These are phyloP conservation scores for Spheniscus mendiculus DNA, from an alignment of 2,113 vertebrate genomes.

Conservation along the genomic window DNA sequence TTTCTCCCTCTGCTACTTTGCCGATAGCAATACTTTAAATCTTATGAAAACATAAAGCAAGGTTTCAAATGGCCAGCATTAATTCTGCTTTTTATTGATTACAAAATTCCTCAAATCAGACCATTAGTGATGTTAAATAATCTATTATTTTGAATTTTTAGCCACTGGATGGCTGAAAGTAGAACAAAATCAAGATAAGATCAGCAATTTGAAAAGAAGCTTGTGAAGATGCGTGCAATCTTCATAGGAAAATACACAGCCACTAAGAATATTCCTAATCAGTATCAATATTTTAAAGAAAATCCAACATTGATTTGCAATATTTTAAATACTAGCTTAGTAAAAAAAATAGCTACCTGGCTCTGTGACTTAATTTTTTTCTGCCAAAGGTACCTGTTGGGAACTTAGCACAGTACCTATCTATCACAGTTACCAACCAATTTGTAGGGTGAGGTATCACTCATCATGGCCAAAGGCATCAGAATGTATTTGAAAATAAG, in stretches of 20 bases:
- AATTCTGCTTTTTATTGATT: background rate
- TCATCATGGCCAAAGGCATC: background rate
- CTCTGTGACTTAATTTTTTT: background rate
- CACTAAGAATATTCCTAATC: background rate
- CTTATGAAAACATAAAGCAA: background rate
- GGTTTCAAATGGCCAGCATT: background rate
- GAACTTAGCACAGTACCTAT: background rate
- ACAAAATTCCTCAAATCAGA: background rate
- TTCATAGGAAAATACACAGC: background rate
- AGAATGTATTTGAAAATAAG: background rate
- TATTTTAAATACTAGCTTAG: background rate
- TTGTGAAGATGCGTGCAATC: background rate
- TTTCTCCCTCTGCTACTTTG: background rate
- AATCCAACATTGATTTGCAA: background rate
- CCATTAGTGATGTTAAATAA: background rate
- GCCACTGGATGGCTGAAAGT: background rate
- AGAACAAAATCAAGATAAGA: background rate
- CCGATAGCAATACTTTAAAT: background rate
- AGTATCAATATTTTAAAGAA: background rate
- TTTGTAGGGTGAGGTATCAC: background rate
- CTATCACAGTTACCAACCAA: background rate
- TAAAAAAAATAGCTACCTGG: background rate
- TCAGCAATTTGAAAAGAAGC: background rate
- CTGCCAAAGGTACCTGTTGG: background rate
- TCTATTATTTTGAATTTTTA: background rate